These are phyloP conservation scores for Eclectus roratus DNA, from an alignment of 2,113 vertebrate species.

Conservation along the genomic window DNA sequence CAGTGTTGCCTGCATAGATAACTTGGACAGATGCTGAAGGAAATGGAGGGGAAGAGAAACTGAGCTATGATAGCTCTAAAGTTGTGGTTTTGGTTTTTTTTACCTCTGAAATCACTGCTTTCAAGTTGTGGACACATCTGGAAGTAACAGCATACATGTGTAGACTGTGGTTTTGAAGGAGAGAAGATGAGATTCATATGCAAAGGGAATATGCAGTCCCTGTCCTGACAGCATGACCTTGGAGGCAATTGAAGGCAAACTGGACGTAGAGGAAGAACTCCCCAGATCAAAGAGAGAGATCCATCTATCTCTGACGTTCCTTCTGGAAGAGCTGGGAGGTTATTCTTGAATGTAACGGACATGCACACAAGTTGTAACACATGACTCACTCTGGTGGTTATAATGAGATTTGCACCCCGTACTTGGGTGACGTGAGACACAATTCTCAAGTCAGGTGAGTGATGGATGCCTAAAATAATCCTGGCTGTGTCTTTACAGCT, in stretches of 20 bases:
- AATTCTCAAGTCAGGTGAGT: constrained; percentile 1
- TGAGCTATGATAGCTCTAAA: not conserved
- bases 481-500: constrained; percentile 34
- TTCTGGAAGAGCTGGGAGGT: not conserved
- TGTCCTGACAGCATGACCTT: constrained; percentile 26
- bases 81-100: not conserved
- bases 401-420: constrained; percentile 44
- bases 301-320: constrained; percentile 19
- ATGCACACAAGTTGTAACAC: constrained; percentile 6
- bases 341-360: not conserved
- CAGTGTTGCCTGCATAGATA: not conserved
- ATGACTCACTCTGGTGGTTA: constrained; percentile 52
- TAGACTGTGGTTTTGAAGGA: constrained; percentile 10
- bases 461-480: constrained; percentile 35
- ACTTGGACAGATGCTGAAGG: not conserved
- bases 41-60: not conserved
- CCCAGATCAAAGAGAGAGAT: constrained; percentile 11
- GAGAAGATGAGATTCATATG: constrained; percentile 32
- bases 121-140: constrained; percentile 61
- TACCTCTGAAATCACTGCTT: constrained; percentile 16
- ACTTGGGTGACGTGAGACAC: not conserved
- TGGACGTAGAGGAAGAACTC: constrained; percentile 14
- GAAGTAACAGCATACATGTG: constrained; percentile 64
- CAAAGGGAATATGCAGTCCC: not conserved
- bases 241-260: not conserved